A percentile compares a stretch with the other conserved stretches of the same genome.
Evolutionary conservation across 2,888 invertebrate genomes (phyloP).

Genomic region (Andrena dorsata): DNA sequence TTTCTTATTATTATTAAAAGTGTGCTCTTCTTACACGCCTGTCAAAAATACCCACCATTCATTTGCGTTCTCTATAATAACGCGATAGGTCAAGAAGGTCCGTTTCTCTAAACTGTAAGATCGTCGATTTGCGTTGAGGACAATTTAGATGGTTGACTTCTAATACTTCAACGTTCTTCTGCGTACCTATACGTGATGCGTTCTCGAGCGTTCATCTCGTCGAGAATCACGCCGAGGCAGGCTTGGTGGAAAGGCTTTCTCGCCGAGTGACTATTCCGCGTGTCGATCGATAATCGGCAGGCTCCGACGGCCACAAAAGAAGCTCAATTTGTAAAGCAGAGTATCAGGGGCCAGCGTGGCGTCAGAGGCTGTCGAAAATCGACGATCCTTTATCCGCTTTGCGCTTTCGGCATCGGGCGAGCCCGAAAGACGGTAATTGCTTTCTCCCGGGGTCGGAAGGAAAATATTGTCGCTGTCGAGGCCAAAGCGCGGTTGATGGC

Average conservation of each 20-base stretch:
- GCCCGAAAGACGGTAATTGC: conserved; percentile 71
- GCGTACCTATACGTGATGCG: no score
- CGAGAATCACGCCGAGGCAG: no score
- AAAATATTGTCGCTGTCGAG: conserved; percentile 79
- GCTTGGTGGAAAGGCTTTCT: background rate
- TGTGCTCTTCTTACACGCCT: no score
- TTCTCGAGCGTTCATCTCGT: no score
- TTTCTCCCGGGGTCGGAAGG: conserved; percentile 69
- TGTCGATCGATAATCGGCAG: conserved; percentile 38
- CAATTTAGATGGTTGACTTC: no score
- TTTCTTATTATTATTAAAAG: no score
- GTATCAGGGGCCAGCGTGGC: background rate
- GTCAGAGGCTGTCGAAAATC: conserved; percentile 59
- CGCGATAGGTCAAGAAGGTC: no score
- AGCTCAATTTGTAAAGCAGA: conserved; percentile 35
- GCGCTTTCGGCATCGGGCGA: conserved; percentile 46
- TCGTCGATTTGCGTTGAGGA: no score
- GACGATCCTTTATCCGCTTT: conserved; percentile 64
- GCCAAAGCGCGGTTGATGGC: conserved; percentile 75
- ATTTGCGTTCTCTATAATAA: no score
- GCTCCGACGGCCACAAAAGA: background rate
- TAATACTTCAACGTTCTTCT: no score
- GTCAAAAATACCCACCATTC: no score
- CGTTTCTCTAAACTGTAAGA: no score
- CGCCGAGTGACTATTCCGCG: background rate